Percentiles rank a stretch among this genome's conserved stretches.
phyloP scores from a whole-genome alignment of 2,888 invertebrate genomes.

The Schizotus pectinicornis region DNA sequence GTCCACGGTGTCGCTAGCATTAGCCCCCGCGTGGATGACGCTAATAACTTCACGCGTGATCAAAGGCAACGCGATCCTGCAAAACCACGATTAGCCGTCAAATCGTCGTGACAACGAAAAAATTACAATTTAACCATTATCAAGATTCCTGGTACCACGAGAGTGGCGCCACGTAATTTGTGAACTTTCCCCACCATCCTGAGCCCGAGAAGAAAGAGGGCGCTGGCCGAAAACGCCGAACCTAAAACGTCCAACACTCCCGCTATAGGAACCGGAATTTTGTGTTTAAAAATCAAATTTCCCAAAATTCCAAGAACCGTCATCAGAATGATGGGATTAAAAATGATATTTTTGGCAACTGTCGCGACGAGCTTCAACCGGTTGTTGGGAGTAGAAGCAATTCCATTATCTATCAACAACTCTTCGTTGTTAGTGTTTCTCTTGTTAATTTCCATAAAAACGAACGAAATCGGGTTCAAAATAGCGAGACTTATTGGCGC shows the following conservation, averaged over 20 bases:
- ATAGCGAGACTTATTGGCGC: slow-evolving; percentile 93
- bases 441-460: slow-evolving; percentile 79
- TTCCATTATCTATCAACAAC: slow-evolving; percentile 42
- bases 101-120: slow-evolving; percentile 9
- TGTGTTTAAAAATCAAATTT: slow-evolving; percentile 80
- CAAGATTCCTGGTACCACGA: slow-evolving; percentile 84
- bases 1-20: slow-evolving; percentile 77
- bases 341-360: slow-evolving; percentile 73
- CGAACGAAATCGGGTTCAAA: slow-evolving; percentile 89
- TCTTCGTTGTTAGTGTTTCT: slow-evolving; percentile 56
- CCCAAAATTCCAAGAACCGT: slow-evolving; percentile 88
- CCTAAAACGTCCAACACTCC: slow-evolving; percentile 82
- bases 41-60: slow-evolving; percentile 86
- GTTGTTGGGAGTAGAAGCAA: slow-evolving; percentile 34
- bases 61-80: slow-evolving; percentile 79
- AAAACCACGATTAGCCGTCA: slow-evolving; percentile 37
- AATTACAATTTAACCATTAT: slow-evolving; percentile 89
- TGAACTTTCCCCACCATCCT: slow-evolving; percentile 92
- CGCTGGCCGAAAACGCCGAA: slow-evolving; percentile 89
- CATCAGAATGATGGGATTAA: slow-evolving; percentile 92
- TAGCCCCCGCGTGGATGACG: slow-evolving; percentile 71
- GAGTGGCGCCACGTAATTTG: slow-evolving; percentile 76
- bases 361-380: slow-evolving; percentile 50
- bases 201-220: slow-evolving; percentile 87
- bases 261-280: slow-evolving; percentile 76